Evolutionary conservation across 1,140 invertebrate genomes (phyloP), one percentile per base, ranked within the genome.

Genomic region (Doryteuthis pealeii): DNA sequence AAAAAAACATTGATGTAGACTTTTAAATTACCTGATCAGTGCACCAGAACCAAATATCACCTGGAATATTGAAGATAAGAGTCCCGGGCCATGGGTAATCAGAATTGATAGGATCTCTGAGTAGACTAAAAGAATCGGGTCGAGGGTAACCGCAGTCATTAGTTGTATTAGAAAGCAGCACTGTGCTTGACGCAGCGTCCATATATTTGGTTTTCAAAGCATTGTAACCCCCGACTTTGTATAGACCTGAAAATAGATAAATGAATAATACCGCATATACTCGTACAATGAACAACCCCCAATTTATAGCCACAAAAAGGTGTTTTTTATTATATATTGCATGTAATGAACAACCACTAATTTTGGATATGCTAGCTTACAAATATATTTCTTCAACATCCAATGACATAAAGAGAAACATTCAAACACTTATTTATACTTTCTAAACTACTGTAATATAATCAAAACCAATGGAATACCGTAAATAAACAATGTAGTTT

Each of bases 11-110:
- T 5, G 22, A 15, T n/a, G 35, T 40, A n/a, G n/a, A n/a, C n/a
- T n/a, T n/a, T n/a, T n/a, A 10, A 40, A 40, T 40, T 74, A 90
- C 90, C 87, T 91, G 90, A 80, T 91, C 90, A 18, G 89, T 89
- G 76, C 90, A 91, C 90, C 90, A 91, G 73, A 90, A 90, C 89
- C 90, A 91, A 40, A 40, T 40, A 45, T 90, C 82, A 10, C 88
- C 87, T 6, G 88, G 87, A 40, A 90, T 87, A 3, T 89, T 89
- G 10, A 91, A 79, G 76, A 90, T 87, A 28, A 88, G 77, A 70
- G 90, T 86, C 3, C 90, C 90, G 4, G 90, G 86, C 90, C 90
- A 91, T 0, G 90, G 90, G 18, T 90, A 83, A 74, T 86, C 83
- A 68, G 89, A 89, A 0, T 85, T 84, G 0, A 82, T 76, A 2